phyloP scores from a whole-genome alignment of 2,888 invertebrate genomes.

The Pseudococcus jackbeardsleyi region DNA sequence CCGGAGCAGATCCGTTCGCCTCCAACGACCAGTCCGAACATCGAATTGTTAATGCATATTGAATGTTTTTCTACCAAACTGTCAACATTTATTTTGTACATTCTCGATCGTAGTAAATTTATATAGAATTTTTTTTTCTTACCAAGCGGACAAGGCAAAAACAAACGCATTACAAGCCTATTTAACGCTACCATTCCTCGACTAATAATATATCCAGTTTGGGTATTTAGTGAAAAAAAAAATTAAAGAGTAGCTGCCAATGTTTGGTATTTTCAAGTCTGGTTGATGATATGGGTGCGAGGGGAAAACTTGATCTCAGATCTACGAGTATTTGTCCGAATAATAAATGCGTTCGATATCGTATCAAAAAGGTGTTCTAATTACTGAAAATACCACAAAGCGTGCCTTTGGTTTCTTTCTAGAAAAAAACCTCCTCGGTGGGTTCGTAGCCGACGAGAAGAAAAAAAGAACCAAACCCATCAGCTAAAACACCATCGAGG shows the following conservation, averaged over 20 bases:
- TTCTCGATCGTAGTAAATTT: slow-evolving; percentile 43
- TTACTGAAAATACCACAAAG: slow-evolving; percentile 39
- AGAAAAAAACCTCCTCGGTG: neutral
- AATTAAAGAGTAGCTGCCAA: slow-evolving; percentile 8
- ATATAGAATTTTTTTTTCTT: slow-evolving; percentile 43
- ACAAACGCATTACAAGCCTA: slow-evolving; percentile 57
- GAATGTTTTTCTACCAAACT: slow-evolving; percentile 53
- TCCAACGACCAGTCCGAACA: slow-evolving; percentile 50
- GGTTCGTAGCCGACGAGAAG: no score
- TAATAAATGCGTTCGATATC: neutral
- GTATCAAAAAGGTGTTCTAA: slow-evolving; percentile 36
- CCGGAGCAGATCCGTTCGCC: slow-evolving; percentile 27
- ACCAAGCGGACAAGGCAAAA: slow-evolving; percentile 19
- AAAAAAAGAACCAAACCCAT: neutral
- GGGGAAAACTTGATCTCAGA: neutral
- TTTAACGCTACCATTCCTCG: slow-evolving; percentile 47
- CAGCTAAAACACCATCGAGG: neutral
- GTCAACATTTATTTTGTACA: slow-evolving; percentile 57
- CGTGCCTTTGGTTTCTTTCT: neutral
- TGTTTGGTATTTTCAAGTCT: no score
- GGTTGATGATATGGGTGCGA: no score
- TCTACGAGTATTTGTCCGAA: slow-evolving; percentile 2
- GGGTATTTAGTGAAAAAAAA: neutral
- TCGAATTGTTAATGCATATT: slow-evolving; percentile 53
- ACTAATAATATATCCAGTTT: slow-evolving; percentile 16